Percentiles rank a stretch among this genome's conserved stretches.
Conservation (phyloP, 2,888 invertebrate genomes). For the Orgyia antiqua region DNA sequence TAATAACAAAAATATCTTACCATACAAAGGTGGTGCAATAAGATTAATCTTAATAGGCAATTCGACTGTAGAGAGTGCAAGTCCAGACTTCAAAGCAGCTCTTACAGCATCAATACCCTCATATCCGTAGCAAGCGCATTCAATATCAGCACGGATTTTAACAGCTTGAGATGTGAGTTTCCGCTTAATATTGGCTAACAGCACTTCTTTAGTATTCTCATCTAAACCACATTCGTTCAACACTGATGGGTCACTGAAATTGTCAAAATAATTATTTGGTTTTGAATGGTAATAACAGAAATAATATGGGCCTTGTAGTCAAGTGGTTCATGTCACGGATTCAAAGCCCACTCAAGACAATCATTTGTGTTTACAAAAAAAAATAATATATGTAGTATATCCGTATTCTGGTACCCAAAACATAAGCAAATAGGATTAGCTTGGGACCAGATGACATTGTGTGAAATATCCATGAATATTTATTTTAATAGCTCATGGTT, state of each 20-base stretch:
- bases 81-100: slow-evolving; percentile 91
- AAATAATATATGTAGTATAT: too few species aligned
- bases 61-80: slow-evolving; percentile 93
- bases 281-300: not conserved
- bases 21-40: slow-evolving; percentile 98
- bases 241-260: slow-evolving; percentile 92
- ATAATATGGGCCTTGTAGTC: too few species aligned
- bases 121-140: slow-evolving; percentile 81
- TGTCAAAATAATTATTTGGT: not conserved
- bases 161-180: slow-evolving; percentile 94
- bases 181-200: slow-evolving; percentile 95
- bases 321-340: too few species aligned
- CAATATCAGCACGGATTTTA: slow-evolving; percentile 66
- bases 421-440: too few species aligned
- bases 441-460: too few species aligned
- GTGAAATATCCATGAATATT: too few species aligned
- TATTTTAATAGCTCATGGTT: too few species aligned
- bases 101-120: slow-evolving; percentile 99
- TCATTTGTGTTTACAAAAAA: too few species aligned
- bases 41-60: slow-evolving; percentile 99
- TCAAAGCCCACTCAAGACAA: too few species aligned
- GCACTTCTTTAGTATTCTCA: slow-evolving; percentile 92
- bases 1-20: too few species aligned
- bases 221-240: slow-evolving; percentile 97
- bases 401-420: too few species aligned